phyloP scores from a whole-genome alignment of 2,113 vertebrate species.

The Callospermophilus lateralis region DNA sequence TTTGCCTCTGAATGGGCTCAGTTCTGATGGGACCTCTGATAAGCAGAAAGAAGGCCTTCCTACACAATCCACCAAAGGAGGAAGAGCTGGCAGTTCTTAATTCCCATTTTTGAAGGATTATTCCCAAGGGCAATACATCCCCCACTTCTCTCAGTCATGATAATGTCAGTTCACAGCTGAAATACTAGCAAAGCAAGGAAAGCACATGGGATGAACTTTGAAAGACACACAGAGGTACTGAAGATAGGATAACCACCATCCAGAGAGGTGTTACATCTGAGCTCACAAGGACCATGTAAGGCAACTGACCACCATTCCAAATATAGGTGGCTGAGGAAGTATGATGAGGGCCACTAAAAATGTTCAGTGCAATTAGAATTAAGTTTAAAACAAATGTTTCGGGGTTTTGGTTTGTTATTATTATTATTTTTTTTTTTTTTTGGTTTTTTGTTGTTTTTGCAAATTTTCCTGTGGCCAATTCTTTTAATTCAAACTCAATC shows the following conservation, averaged over 20 bases:
- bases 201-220: background rate
- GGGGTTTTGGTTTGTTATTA: too few relatives aligned
- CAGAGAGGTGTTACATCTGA: background rate
- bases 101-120: background rate
- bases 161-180: background rate
- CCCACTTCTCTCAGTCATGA: background rate
- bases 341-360: too few relatives aligned
- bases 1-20: background rate
- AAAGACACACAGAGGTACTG: background rate
- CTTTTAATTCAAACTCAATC: background rate
- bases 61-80: background rate
- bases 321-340: background rate
- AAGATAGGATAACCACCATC: background rate
- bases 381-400: background rate
- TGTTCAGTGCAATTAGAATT: background rate
- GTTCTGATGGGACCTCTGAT: background rate
- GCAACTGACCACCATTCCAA: background rate
- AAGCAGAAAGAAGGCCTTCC: background rate
- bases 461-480: background rate
- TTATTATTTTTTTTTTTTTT: too few relatives aligned
- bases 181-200: background rate
- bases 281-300: background rate
- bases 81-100: background rate
- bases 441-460: background rate
- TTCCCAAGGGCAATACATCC: background rate